Conservation (phyloP, 2,113 vertebrate species). For the Turnix velox region DNA sequence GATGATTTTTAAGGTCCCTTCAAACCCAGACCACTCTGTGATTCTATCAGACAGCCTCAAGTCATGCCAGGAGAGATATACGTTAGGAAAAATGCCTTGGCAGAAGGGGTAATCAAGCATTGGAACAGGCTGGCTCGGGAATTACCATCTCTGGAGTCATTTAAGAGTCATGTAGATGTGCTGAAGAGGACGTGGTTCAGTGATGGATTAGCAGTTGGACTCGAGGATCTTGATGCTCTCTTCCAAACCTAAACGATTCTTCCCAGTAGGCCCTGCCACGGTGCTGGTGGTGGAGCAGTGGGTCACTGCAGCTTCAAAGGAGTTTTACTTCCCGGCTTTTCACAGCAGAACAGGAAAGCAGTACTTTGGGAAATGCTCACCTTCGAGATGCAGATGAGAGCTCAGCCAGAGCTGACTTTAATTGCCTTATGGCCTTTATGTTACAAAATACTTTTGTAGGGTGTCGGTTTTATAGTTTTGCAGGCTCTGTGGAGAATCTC, state of each 20-base stretch:
- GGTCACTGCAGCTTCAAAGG: accelerated
- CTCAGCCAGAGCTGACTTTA: accelerated
- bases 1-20: too few relatives aligned
- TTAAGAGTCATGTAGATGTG: background rate
- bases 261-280: accelerated
- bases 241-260: background rate
- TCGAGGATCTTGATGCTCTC: background rate
- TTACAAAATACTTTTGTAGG: accelerated
- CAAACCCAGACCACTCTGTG: too few relatives aligned
- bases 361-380: accelerated
- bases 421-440: accelerated
- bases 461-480: too few relatives aligned
- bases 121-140: background rate
- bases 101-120: too few relatives aligned
- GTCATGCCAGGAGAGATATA: background rate
- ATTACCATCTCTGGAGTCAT: background rate
- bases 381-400: accelerated
- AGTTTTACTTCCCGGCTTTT: accelerated
- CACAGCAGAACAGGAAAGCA: accelerated
- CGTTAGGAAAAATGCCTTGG: background rate
- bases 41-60: background rate
- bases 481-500: background rate
- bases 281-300: accelerated
- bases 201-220: background rate
- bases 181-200: background rate